phyloP scores from a whole-genome alignment of 2,797 vertebrate genomes.

The Dromococcyx pavoninus region DNA sequence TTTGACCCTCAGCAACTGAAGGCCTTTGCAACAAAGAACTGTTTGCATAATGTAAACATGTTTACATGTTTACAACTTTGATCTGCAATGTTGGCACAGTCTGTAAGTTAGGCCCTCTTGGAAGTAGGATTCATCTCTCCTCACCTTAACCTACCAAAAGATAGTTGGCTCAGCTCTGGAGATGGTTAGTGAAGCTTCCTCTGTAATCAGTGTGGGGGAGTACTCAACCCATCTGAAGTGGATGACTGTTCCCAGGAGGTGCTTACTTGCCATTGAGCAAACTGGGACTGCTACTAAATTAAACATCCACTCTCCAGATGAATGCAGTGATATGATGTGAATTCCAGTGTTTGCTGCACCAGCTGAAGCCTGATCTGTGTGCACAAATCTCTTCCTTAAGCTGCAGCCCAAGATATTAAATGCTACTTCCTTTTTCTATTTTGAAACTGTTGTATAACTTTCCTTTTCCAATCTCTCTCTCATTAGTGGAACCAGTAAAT shows the following conservation, averaged over 20 bases:
- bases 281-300: not conserved
- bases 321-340: not conserved
- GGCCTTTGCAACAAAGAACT: not conserved
- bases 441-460: not conserved
- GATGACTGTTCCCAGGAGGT: not conserved
- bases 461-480: not conserved
- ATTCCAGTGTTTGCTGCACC: not conserved
- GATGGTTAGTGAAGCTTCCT: not conserved
- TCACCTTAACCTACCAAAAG: not conserved
- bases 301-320: not conserved
- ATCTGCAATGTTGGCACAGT: not conserved
- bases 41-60: rapidly evolving
- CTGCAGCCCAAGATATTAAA: not conserved
- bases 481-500: not conserved
- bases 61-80: not conserved
- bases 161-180: not conserved
- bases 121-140: not conserved
- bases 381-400: not conserved
- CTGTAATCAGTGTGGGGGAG: not conserved
- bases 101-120: not conserved
- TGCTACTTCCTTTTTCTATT: not conserved
- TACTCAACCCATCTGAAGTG: not conserved
- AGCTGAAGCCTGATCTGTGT: not conserved
- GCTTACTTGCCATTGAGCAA: not conserved
- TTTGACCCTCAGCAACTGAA: not conserved